These are phyloP conservation scores for Andrena fulva DNA, from an alignment of 2,888 invertebrate species.

Conservation along the genomic window DNA sequence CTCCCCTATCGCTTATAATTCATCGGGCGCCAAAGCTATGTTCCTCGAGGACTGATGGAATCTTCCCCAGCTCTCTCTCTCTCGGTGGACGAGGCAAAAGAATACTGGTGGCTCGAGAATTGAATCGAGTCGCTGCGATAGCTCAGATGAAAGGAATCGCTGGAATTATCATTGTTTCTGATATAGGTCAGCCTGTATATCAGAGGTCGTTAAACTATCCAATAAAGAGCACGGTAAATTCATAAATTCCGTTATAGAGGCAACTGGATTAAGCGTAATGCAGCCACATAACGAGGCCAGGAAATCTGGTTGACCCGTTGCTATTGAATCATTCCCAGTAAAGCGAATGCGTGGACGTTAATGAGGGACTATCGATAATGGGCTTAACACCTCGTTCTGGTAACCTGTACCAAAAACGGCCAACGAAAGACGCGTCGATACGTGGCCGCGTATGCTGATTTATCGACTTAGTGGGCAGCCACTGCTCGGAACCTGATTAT, in stretches of 20 bases:
- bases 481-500: constrained; percentile 23
- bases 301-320: neutral
- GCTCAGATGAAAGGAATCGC: too few species aligned
- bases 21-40: constrained; percentile 7
- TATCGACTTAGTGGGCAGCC: neutral
- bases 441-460: neutral
- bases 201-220: neutral
- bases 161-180: neutral
- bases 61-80: neutral
- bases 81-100: neutral
- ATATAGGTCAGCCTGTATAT: neutral
- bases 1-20: constrained; percentile 38
- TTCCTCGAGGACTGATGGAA: neutral
- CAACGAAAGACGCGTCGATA: neutral
- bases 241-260: constrained; percentile 19
- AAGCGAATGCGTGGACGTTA: neutral
- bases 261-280: constrained; percentile 30
- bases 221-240: constrained; percentile 18
- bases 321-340: constrained; percentile 17
- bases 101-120: neutral
- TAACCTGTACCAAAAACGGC: neutral
- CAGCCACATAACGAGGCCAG: neutral
- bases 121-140: neutral
- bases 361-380: constrained; percentile 17
- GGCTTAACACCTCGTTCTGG: constrained; percentile 4